phyloP scores from a whole-genome alignment of 2,113 vertebrate genomes.

The Dicaeum eximium region DNA sequence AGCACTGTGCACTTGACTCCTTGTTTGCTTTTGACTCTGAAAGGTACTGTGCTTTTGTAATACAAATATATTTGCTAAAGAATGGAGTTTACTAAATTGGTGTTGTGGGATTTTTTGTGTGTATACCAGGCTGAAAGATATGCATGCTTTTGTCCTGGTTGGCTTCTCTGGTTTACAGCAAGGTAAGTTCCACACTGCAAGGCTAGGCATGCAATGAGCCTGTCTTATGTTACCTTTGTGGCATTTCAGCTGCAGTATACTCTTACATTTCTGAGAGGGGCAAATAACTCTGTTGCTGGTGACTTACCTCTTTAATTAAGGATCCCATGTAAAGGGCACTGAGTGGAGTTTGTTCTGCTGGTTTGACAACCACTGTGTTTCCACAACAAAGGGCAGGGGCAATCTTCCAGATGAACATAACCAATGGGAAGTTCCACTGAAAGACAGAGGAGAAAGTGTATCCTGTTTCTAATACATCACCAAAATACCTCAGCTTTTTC shows the following conservation, averaged over 20 bases:
- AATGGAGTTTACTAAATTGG: background rate
- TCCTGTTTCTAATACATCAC: background rate
- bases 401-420: conserved; percentile 88
- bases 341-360: conserved; percentile 87
- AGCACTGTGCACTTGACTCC: background rate
- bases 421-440: conserved; percentile 89
- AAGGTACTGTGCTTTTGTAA: background rate
- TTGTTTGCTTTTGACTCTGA: conserved; percentile 32
- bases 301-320: conserved; percentile 86
- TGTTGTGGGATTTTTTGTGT: background rate
- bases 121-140: background rate
- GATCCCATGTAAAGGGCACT: conserved; percentile 84
- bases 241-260: background rate
- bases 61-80: background rate
- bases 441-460: conserved; percentile 4
- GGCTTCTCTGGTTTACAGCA: background rate
- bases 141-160: background rate
- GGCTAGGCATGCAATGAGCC: background rate
- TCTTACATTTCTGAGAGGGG: background rate
- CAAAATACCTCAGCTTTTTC: background rate
- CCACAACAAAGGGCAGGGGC: conserved; percentile 85
- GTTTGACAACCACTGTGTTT: conserved; percentile 87
- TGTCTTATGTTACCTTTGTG: background rate
- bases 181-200: background rate
- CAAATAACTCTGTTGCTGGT: background rate